Conservation (phyloP, 2,113 vertebrate genomes). For the Orthonyx spaldingii region DNA sequence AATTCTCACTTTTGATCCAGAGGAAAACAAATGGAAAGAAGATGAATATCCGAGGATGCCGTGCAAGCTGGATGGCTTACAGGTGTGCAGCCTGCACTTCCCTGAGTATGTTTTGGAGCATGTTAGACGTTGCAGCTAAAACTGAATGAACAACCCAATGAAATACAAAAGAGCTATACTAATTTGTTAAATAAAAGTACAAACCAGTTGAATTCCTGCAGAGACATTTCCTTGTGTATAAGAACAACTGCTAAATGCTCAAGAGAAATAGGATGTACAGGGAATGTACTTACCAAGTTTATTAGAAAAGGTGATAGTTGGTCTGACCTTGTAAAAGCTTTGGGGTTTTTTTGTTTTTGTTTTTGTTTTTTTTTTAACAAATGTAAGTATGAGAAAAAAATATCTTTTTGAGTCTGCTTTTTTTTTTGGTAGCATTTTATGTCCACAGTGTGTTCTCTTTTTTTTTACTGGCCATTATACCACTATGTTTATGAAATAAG, state of each 20-base stretch:
- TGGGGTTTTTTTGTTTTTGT: background rate
- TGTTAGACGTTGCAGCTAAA: slow-evolving; percentile 91
- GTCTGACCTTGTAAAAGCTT: slow-evolving; percentile 56
- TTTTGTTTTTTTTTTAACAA: background rate
- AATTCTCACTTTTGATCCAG: slow-evolving; percentile 96
- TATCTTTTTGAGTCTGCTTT: slow-evolving; percentile 20
- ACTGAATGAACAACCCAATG: background rate
- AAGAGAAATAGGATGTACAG: slow-evolving; percentile 35
- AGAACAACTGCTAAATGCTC: slow-evolving; percentile 35
- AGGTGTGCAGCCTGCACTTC: slow-evolving; percentile 97
- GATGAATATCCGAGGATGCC: slow-evolving; percentile 99
- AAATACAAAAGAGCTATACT: background rate
- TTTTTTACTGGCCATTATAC: slow-evolving; percentile 1
- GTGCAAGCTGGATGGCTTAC: slow-evolving; percentile 97
- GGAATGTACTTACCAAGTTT: slow-evolving; percentile 47
- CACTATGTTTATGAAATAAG: slow-evolving; percentile 40
- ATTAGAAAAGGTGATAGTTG: slow-evolving; percentile 60
- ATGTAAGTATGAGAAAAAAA: slow-evolving; percentile 12
- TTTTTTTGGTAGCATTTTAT: slow-evolving; percentile 50
- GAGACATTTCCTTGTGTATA: slow-evolving; percentile 40
- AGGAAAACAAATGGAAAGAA: slow-evolving; percentile 99
- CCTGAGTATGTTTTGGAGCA: slow-evolving; percentile 97
- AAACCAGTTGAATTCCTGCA: background rate
- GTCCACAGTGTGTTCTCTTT: background rate
- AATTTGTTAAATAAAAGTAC: background rate